Evolutionary conservation across 2,113 vertebrate species (phyloP).

Genomic region (Sinocyclocheilus rhinocerous): DNA sequence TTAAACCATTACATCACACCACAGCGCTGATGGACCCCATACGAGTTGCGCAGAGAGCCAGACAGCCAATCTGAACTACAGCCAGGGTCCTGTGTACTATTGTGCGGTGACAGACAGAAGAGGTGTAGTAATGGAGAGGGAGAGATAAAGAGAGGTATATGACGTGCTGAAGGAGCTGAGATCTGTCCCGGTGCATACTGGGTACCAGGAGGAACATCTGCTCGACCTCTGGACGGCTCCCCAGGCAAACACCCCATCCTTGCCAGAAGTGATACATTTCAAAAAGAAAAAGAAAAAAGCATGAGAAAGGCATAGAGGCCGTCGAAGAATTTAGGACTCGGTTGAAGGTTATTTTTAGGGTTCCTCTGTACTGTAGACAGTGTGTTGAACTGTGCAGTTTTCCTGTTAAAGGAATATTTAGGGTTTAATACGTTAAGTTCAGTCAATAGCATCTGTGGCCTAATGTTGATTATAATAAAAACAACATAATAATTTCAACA

Average conservation of each 20-base stretch:
- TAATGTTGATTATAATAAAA: conserved; percentile 56
- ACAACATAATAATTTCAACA: too few species aligned
- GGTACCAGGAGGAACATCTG: conserved; percentile 66
- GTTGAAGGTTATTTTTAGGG: conserved; percentile 66
- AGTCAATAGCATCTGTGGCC: not conserved
- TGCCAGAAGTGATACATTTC: conserved; percentile 67
- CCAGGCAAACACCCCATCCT: conserved; percentile 67
- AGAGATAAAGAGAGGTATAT: conserved; percentile 3
- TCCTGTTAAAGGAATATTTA: not conserved
- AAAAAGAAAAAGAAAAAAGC: conserved; percentile 39
- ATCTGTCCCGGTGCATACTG: not conserved
- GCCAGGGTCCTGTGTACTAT: not conserved
- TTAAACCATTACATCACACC: conserved; percentile 62
- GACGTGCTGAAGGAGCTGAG: not conserved
- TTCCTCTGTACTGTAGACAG: conserved; percentile 37
- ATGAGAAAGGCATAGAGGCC: conserved; percentile 61
- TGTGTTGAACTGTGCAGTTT: not conserved
- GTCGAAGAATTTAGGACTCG: conserved; percentile 61
- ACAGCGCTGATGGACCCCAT: conserved; percentile 36
- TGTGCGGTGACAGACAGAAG: not conserved
- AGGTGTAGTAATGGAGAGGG: conserved; percentile 2
- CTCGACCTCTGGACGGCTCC: conserved; percentile 69
- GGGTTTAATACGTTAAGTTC: not conserved
- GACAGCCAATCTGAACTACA: conserved; percentile 8
- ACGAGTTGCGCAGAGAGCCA: not conserved